Base-by-base conservation (phyloP, 2,888 invertebrate genomes). In the Drosophila percnosoma region DNA sequence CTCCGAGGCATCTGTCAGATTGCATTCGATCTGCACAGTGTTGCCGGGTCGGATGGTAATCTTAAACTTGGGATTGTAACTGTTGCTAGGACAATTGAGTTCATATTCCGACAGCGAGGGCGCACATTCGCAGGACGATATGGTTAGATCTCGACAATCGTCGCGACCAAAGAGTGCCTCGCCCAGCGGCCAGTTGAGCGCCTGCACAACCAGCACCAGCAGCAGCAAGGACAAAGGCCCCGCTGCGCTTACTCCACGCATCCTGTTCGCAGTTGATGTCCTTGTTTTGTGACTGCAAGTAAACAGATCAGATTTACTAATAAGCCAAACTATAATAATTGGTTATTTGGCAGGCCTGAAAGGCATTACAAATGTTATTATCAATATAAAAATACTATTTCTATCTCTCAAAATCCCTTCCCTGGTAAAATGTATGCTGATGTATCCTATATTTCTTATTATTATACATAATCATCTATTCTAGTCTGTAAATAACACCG, bases 21-120 rank as follows among this genome's bases (percentile, higher is more conserved):
- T 84, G 72, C 93, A 93, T 40, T 93, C 92, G 49, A 93, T 91
- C 75, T 91, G 91, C 2, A 93, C 92, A 33, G 90, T 81, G 13
- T 74, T 77, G 24, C 82, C 82, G 0, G 91, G 90, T 1, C 90
- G 87, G 55, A 93, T 90, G 80, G 86, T 89, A 0, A 93, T 81
- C n/a, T 84, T 88, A 27, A 93, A 91, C 10, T 85, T 87, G 11
- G 92, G 91, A 67, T 92, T 91, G 33, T 85, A 83, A 27, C 70
- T 80, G 21, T 82, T 79, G 2, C 76, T 76, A 4, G 93, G 93
- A 71, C 93, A 93, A 48, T 89, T 85, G 36, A 93, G 90, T 68
- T 93, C 93, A 48, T 88, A 91, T 18, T 93, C 92, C 15, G 82
- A 80, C 24, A 90, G 66, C n/a, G 89, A 83, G 8, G 90, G 89